A percentile compares a stretch with the other conserved stretches of the same genome.
Evolutionary conservation across 2,888 invertebrate genomes (phyloP).

Genomic region (Drosophila kuntzei): DNA sequence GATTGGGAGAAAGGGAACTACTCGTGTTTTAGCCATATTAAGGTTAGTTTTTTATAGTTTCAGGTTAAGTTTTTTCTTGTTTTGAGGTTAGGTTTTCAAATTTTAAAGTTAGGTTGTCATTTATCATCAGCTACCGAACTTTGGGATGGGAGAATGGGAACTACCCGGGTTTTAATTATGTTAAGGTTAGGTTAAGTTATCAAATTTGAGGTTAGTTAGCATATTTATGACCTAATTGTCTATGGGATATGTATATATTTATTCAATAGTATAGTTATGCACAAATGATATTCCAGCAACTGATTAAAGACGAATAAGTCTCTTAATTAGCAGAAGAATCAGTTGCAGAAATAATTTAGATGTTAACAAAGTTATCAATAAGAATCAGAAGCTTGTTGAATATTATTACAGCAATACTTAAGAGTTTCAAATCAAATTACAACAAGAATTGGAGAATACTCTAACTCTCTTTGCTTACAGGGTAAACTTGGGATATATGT

Average conservation of each 20-base stretch:
- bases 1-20: no score
- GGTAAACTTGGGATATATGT: slow-evolving; percentile 1
- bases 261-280: slow-evolving; percentile 1
- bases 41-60: not conserved
- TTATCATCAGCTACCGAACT: not conserved
- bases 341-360: slow-evolving; percentile 24
- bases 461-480: slow-evolving; percentile 27
- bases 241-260: not conserved
- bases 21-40: not conserved
- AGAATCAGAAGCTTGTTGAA: slow-evolving; percentile 16
- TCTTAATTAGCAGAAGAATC: not conserved
- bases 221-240: not conserved
- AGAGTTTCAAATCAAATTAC: slow-evolving; percentile 54
- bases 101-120: not conserved
- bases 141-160: not conserved
- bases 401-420: slow-evolving; percentile 45
- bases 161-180: not conserved
- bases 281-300: slow-evolving; percentile 29
- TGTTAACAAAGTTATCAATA: not conserved
- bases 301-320: not conserved
- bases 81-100: not conserved
- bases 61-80: no score
- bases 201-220: not conserved
- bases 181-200: not conserved
- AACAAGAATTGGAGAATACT: slow-evolving; percentile 38